Evolutionary conservation across 1,140 invertebrate genomes (phyloP), one percentile per base, ranked within the genome.

Genomic region (Ctenoplectra terminalis): DNA sequence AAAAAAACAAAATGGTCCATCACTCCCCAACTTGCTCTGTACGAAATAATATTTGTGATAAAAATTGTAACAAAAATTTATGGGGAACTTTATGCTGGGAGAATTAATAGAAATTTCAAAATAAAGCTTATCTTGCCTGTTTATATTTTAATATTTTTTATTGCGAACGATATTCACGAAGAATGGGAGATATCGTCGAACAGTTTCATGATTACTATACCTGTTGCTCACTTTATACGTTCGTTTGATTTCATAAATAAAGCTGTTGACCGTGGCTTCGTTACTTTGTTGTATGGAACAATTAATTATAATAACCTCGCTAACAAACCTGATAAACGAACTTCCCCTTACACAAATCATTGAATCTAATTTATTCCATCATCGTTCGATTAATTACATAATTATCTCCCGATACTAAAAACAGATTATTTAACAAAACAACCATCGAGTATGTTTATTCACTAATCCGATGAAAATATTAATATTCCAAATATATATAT

Each of bases 231-330:
- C 15, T 54, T 54, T 54, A n/a, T 54, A 20, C 20, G n/a, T 54
- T 23, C n/a, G n/a, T 23, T 23, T 43, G 40, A 60, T 73, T 46
- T 60, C 37, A 0, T 23, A 2, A 20, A 20, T 8, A 37, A 37
- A 71, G n/a, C 26, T n/a, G 7, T n/a, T 15, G 2, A 20, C 17
- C 40, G 29, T 34, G 23, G 13, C 26, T 37, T 52, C 58, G n/a
- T 64, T 75, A 64, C 13, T 29, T 20, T 20, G 46, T 34, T 40
- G 72, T 6, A 5, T 23, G 13, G 67, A 67, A 54, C 74, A 58
- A 83, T 83, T 71, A 83, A 60, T 83, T 72, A 61, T 71, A 46
- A 85, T 76, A 54, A 58, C 48, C 64, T 54, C 37, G 48, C 34
- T 43, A 43, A 43, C 64, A 48, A 77, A 43, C 23, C 6, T 15